A percentile compares a stretch with the other conserved stretches of the same genome.
Evolutionary conservation across 1,140 invertebrate species (phyloP).

Genomic region (Zaprionus ornatus): DNA sequence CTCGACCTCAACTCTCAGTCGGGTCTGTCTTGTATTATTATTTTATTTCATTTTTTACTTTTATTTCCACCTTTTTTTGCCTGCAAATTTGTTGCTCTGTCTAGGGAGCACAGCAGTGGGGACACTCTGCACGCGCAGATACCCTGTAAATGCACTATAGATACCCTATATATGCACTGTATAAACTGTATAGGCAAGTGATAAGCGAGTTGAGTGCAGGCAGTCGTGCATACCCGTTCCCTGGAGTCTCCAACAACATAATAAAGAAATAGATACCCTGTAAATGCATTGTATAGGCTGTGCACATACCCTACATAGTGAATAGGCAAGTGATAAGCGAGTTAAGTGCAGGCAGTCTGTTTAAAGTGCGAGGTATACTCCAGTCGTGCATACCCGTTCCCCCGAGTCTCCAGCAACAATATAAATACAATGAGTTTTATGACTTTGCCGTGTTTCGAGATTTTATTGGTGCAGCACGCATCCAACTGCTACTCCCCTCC

Average conservation of each 20-base stretch:
- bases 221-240: background rate
- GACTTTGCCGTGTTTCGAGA: conserved; percentile 49
- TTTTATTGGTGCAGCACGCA: conserved; percentile 42
- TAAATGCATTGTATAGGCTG: too few relatives aligned
- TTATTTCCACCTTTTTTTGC: background rate
- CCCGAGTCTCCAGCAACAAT: conserved; percentile 21
- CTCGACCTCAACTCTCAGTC: conserved; percentile 56
- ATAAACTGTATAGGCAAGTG: too few relatives aligned
- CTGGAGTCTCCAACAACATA: conserved; percentile 19
- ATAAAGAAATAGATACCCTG: conserved; percentile 29
- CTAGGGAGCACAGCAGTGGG: background rate
- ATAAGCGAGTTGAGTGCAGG: background rate
- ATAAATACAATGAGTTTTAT: conserved; percentile 67
- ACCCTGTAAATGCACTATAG: background rate
- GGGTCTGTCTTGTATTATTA: conserved; percentile 53
- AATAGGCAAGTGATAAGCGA: background rate
- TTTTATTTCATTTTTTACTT: conserved; percentile 20
- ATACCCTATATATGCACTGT: too few relatives aligned
- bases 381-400: background rate
- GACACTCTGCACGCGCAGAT: background rate
- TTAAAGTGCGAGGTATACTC: background rate
- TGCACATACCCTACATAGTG: too few relatives aligned
- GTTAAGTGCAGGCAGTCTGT: background rate
- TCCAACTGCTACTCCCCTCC: background rate
- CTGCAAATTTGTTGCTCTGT: conserved; percentile 55